Evolutionary conservation across 2,888 invertebrate species (phyloP).

Genomic region (Megastigmus dorsalis): DNA sequence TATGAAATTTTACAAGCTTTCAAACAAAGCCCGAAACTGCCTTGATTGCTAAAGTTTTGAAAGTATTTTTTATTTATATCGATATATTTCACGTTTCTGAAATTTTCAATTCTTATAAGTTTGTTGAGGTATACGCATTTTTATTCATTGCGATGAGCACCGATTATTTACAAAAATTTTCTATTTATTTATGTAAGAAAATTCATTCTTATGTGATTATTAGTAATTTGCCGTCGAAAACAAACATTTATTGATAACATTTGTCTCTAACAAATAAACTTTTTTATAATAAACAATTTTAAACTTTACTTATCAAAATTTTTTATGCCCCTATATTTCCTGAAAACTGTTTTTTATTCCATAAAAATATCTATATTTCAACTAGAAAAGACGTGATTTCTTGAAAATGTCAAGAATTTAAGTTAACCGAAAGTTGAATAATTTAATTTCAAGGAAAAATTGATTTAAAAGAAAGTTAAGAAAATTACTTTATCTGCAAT

Average conservation of each 20-base stretch:
- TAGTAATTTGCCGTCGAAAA: neutral
- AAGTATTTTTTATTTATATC: conserved; percentile 1
- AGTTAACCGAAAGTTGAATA: no score
- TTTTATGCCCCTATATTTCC: neutral
- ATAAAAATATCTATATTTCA: no score
- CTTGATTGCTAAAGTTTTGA: conserved; percentile 11
- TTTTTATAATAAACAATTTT: conserved; percentile 23
- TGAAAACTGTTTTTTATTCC: no score
- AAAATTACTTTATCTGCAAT: no score
- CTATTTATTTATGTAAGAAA: neutral
- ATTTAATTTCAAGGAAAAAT: no score
- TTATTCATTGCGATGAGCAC: neutral
- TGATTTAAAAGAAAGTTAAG: no score
- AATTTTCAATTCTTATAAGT: neutral
- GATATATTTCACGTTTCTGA: neutral
- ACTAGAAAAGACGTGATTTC: no score
- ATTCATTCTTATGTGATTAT: neutral
- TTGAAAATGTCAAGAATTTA: no score
- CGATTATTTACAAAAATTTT: conserved; percentile 8
- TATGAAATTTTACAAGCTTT: conserved; percentile 17
- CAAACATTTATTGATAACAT: conserved; percentile 24
- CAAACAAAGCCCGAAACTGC: conserved; percentile 26
- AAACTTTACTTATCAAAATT: neutral
- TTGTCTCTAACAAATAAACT: conserved; percentile 35
- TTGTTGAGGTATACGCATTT: no score